phyloP scores from a whole-genome alignment of 1,140 invertebrate species.

The Lasioglossum baleicum region DNA sequence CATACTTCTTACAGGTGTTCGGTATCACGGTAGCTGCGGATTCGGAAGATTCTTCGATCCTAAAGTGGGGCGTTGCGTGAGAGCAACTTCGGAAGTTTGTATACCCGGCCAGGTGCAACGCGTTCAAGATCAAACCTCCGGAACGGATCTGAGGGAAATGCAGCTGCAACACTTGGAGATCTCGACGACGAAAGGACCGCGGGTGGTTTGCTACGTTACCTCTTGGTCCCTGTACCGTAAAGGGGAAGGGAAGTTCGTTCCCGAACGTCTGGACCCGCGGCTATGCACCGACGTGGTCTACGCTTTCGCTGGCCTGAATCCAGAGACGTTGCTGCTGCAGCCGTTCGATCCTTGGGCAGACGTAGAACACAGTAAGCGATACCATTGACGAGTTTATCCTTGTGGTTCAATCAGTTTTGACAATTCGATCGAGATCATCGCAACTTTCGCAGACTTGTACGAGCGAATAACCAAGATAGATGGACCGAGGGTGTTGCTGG shows the following conservation, averaged over 20 bases:
- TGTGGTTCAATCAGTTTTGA: too few species aligned
- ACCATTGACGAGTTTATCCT: too few species aligned
- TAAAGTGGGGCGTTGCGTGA: constrained; percentile 57
- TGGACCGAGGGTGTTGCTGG: constrained; percentile 86
- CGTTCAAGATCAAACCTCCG: constrained; percentile 25
- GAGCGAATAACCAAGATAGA: constrained; percentile 83
- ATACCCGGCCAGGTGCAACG: constrained; percentile 60
- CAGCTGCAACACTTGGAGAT: constrained; percentile 63
- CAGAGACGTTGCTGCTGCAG: constrained; percentile 86
- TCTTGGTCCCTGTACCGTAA: constrained; percentile 94
- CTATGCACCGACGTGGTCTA: constrained; percentile 95
- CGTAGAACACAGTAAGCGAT: constrained; percentile 88
- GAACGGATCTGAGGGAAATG: constrained; percentile 53
- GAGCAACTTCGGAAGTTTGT: constrained; percentile 67
- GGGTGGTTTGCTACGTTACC: constrained; percentile 92
- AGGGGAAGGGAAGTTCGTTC: constrained; percentile 90
- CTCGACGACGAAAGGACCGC: constrained; percentile 68
- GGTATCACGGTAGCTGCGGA: constrained; percentile 72
- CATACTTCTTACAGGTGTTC: constrained; percentile 20
- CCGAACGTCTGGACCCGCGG: constrained; percentile 89
- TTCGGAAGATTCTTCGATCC: constrained; percentile 68
- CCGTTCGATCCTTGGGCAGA: constrained; percentile 92
- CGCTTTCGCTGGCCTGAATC: constrained; percentile 92
- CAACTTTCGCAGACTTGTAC: constrained; percentile 83
- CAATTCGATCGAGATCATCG: neutral